phyloP scores from a whole-genome alignment of 2,113 vertebrate genomes.

The Coptodon bakossiorum region DNA sequence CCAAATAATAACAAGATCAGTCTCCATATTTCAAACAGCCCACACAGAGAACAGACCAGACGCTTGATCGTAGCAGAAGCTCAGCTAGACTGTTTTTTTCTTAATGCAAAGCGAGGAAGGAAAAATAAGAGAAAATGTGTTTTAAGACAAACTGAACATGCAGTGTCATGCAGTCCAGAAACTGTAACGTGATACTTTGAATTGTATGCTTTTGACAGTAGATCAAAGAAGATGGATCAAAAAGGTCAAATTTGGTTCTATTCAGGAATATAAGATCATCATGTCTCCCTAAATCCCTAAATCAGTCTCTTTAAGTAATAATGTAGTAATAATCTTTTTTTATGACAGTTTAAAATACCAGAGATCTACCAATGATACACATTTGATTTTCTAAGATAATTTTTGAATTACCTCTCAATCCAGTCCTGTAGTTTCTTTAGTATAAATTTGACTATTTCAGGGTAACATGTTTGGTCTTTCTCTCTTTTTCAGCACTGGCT shows the following conservation, averaged over 20 bases:
- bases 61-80: neutral
- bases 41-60: conserved; percentile 4
- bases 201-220: neutral
- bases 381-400: neutral
- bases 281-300: neutral
- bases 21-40: conserved; percentile 28
- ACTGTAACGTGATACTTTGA: neutral
- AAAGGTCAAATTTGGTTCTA: neutral
- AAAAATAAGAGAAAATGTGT: neutral
- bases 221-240: neutral
- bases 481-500: conserved; percentile 88
- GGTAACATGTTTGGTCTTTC: neutral
- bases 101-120: neutral
- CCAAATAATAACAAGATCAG: conserved; percentile 10
- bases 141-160: neutral
- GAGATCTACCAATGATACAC: neutral
- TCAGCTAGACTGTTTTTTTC: neutral
- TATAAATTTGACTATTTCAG: neutral
- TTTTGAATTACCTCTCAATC: neutral
- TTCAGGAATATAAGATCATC: neutral
- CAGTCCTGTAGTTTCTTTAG: neutral
- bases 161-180: neutral
- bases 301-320: neutral
- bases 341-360: neutral
- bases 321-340: neutral